Evolutionary conservation across 1,140 invertebrate species (phyloP).

Genomic region (Leucophenga varia): DNA sequence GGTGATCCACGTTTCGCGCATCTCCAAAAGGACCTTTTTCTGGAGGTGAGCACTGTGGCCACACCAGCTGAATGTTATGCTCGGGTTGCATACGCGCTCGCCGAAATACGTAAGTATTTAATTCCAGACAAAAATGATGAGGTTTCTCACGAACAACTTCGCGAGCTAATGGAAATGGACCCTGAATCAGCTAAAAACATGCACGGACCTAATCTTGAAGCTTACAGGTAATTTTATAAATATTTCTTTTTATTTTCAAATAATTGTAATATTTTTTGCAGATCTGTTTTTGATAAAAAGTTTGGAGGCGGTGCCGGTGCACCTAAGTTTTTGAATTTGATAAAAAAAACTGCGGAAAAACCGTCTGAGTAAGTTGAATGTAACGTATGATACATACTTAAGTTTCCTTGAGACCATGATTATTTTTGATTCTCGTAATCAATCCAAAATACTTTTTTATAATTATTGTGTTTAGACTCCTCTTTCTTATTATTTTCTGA

Average conservation of each 20-base stretch:
- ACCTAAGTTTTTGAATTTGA: constrained; percentile 37
- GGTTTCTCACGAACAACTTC: constrained; percentile 49
- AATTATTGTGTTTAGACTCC: too few relatives aligned
- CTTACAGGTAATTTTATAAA: constrained; percentile 31
- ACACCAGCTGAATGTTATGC: constrained; percentile 85
- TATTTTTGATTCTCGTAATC: too few relatives aligned
- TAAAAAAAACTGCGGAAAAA: constrained; percentile 44
- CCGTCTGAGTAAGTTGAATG: constrained; percentile 51
- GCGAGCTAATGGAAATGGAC: constrained; percentile 52
- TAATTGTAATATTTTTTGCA: constrained; percentile 2
- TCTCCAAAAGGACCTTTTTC: constrained; percentile 83
- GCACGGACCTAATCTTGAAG: constrained; percentile 35
- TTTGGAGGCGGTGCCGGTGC: constrained; percentile 28
- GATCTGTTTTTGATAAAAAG: constrained; percentile 45
- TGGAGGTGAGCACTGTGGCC: constrained; percentile 82
- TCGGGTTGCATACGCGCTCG: constrained; percentile 78
- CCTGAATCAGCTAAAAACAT: constrained; percentile 42
- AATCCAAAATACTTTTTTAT: too few relatives aligned
- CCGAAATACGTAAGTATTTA: constrained; percentile 74
- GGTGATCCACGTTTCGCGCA: constrained; percentile 87
- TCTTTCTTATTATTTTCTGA: too few relatives aligned
- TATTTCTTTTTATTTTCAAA: neutral
- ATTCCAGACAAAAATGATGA: constrained; percentile 65
- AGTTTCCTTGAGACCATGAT: too few relatives aligned
- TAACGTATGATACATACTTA: constrained; percentile 53